Evolutionary conservation across 1,140 invertebrate species (phyloP).

Genomic region (Probaryconus sp.): DNA sequence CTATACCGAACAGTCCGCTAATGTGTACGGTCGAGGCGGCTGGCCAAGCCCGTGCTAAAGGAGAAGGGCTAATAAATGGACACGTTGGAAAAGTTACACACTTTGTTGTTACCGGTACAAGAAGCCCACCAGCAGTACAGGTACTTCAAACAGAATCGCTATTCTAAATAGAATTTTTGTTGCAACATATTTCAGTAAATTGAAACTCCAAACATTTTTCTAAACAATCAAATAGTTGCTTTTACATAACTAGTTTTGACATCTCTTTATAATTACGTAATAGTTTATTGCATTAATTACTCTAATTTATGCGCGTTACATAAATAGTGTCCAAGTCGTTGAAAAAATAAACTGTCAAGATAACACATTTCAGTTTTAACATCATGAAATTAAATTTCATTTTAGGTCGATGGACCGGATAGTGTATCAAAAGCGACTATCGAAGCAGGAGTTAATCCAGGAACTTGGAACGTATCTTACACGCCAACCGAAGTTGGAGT

Average conservation of each 20-base stretch:
- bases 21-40: conserved; percentile 82
- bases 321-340: too few species aligned
- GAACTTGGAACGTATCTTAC: conserved; percentile 82
- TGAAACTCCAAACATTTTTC: not conserved
- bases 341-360: too few species aligned
- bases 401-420: conserved; percentile 82
- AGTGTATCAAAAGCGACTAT: conserved; percentile 81
- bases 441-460: conserved; percentile 78
- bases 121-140: conserved; percentile 75
- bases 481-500: conserved; percentile 85
- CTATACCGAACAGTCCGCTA: conserved; percentile 76
- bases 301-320: too few species aligned
- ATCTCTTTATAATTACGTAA: too few species aligned
- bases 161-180: not conserved
- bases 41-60: conserved; percentile 81
- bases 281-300: too few species aligned
- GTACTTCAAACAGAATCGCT: conserved; percentile 55
- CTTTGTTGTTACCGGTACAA: conserved; percentile 74
- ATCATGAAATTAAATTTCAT: conserved; percentile 8
- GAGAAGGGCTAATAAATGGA: conserved; percentile 81
- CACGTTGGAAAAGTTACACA: conserved; percentile 77
- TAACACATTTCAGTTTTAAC: too few species aligned
- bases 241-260: too few species aligned
- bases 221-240: too few species aligned
- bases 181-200: too few species aligned